phyloP scores from a whole-genome alignment of 1,140 invertebrate species.

The Pteromalus puparum region DNA sequence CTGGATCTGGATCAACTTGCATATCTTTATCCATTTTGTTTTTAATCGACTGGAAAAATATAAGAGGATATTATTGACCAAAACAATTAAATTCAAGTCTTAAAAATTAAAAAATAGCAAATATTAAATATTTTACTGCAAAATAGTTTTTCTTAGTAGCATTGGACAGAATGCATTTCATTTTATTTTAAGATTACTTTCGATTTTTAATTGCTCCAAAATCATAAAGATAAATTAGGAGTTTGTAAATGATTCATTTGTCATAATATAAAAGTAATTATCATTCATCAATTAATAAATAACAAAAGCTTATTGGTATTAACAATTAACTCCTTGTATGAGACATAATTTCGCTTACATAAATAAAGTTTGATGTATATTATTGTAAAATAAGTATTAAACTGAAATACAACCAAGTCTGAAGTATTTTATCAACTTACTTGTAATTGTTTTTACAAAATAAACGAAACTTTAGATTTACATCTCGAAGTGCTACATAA shows the following conservation, averaged over 20 bases:
- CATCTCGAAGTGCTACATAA: constrained; percentile 36
- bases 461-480: constrained; percentile 14
- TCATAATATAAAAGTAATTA: not conserved
- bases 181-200: not conserved
- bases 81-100: not conserved
- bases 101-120: not conserved
- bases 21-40: constrained; percentile 49
- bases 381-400: not conserved
- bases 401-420: not conserved
- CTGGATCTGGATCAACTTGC: constrained; percentile 39
- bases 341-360: not conserved
- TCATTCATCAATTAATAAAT: not conserved
- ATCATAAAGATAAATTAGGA: not conserved
- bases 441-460: constrained; percentile 13
- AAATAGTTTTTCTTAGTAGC: too few relatives aligned
- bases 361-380: not conserved
- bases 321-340: not conserved
- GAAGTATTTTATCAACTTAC: not conserved
- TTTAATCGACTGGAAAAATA: not conserved
- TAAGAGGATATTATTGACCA: not conserved
- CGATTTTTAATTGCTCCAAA: not conserved
- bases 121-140: not conserved
- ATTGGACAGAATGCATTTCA: not conserved
- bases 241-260: not conserved
- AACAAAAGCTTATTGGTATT: not conserved